Conservation (phyloP, 1,140 invertebrate species). For the Hypsibius dujardini region DNA sequence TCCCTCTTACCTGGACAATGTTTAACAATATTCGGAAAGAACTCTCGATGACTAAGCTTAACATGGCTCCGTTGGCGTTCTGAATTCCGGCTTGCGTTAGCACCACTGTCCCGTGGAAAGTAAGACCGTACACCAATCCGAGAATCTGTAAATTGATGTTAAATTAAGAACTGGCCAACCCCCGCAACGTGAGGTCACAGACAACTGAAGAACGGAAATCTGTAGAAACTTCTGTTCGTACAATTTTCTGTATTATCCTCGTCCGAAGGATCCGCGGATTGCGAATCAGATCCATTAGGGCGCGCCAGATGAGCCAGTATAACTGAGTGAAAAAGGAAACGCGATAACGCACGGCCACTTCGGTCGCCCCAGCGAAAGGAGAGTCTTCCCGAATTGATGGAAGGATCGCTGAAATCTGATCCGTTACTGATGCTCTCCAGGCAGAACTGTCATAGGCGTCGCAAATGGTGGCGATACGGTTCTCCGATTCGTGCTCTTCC, state of each 20-base stretch:
- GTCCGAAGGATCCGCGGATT: neutral
- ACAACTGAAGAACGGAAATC: neutral
- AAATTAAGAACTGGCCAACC: too few relatives aligned
- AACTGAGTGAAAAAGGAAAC: neutral
- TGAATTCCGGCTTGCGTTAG: slow-evolving; percentile 70
- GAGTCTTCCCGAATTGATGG: too few relatives aligned
- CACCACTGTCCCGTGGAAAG: slow-evolving; percentile 63
- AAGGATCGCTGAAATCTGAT: too few relatives aligned
- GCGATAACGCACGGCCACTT: neutral
- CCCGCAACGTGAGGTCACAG: too few relatives aligned
- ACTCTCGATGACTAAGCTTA: slow-evolving; percentile 40
- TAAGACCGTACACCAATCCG: slow-evolving; percentile 41
- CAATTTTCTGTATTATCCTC: neutral
- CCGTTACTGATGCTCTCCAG: neutral
- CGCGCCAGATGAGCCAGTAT: neutral
- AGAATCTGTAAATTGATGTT: too few relatives aligned
- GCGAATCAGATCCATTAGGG: neutral
- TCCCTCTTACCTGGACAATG: neutral
- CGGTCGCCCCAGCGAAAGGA: neutral
- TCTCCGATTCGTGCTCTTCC: neutral
- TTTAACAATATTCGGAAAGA: neutral
- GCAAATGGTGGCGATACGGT: slow-evolving; percentile 49
- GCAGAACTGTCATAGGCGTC: slow-evolving; percentile 47
- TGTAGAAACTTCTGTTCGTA: neutral
- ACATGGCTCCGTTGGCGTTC: slow-evolving; percentile 86